Evolutionary conservation across 2,888 invertebrate species (phyloP).

Genomic region (Pinctada fucata): DNA sequence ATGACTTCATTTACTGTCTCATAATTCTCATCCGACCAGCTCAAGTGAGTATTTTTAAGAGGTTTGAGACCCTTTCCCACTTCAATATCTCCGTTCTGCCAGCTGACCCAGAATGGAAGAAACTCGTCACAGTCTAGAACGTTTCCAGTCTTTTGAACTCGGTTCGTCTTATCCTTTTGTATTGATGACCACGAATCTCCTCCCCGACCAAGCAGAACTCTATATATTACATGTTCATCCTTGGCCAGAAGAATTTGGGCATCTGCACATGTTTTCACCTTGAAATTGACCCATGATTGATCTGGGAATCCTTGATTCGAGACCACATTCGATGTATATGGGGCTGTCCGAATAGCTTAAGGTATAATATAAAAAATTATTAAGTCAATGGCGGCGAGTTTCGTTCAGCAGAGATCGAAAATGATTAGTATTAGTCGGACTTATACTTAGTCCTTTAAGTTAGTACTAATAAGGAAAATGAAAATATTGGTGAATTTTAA

Average conservation of each 20-base stretch:
- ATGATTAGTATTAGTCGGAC: no score
- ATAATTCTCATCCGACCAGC: neutral
- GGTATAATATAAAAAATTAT: no score
- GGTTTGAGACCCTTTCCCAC: neutral
- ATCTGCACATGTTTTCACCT: neutral
- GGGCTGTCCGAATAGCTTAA: no score
- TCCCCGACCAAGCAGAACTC: neutral
- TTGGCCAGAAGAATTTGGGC: neutral
- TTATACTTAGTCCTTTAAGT: no score
- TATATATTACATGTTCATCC: neutral
- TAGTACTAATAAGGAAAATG: no score
- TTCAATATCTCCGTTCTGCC: neutral
- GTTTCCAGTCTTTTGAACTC: neutral
- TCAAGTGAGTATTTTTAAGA: neutral
- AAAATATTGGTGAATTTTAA: no score
- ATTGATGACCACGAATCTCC: neutral
- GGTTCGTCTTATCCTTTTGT: neutral
- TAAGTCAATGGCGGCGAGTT: no score
- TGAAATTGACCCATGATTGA: neutral
- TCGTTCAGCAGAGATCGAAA: no score
- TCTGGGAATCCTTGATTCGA: no score
- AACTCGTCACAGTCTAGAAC: neutral
- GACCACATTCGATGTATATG: no score
- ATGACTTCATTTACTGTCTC: neutral
- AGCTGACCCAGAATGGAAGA: slow-evolving; percentile 1